phyloP scores from a whole-genome alignment of 2,888 invertebrate genomes.

The Meliscaeva auricollis region DNA sequence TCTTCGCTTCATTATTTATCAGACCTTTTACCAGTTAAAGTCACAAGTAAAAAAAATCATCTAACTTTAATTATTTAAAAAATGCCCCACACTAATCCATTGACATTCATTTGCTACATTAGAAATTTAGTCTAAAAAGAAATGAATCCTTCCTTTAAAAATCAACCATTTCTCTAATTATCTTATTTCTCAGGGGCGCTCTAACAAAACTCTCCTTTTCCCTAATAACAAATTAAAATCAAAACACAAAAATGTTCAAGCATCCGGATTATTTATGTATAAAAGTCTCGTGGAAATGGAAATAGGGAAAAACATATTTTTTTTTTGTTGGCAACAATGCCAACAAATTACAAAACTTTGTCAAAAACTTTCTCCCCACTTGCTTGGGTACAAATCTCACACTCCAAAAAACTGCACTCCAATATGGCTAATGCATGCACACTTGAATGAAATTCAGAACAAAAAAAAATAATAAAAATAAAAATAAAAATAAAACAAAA shows the following conservation, averaged over 20 bases:
- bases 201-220: not conserved
- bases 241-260: constrained; percentile 52
- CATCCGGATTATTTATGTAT: constrained; percentile 58
- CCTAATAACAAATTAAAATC: constrained; percentile 49
- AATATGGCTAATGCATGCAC: constrained; percentile 68
- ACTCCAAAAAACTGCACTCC: constrained; percentile 44
- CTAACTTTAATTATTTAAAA: too few relatives aligned
- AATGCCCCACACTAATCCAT: too few relatives aligned
- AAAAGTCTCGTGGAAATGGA: constrained; percentile 23
- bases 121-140: too few relatives aligned
- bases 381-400: not conserved
- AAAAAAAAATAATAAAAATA: not conserved
- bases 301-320: constrained; percentile 41
- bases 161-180: too few relatives aligned
- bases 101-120: too few relatives aligned
- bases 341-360: constrained; percentile 67
- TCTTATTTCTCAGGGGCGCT: too few relatives aligned
- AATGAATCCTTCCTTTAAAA: too few relatives aligned
- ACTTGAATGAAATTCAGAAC: not conserved
- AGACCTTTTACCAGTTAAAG: too few relatives aligned
- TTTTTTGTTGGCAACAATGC: constrained; percentile 65
- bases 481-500: too few relatives aligned
- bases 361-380: constrained; percentile 15
- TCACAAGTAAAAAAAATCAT: too few relatives aligned
- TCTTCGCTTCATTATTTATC: too few relatives aligned